phyloP scores from a whole-genome alignment of 2,113 vertebrate species.

The Callospermophilus lateralis region DNA sequence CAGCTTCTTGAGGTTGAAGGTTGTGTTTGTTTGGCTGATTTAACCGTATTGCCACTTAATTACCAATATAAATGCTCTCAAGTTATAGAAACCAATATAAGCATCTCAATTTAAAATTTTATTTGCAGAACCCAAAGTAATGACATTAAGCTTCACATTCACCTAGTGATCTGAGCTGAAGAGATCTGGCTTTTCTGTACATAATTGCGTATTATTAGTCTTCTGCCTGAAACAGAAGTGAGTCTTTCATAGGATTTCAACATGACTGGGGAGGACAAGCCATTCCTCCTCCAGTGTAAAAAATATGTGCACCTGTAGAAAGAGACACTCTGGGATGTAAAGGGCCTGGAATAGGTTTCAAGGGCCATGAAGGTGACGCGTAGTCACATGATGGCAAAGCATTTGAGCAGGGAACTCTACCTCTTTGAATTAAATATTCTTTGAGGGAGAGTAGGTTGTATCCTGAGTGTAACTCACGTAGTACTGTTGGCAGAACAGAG shows the following conservation, averaged over 20 bases:
- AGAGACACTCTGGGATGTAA: neutral
- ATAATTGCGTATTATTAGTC: neutral
- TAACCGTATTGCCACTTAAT: constrained; percentile 46
- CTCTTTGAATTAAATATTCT: neutral
- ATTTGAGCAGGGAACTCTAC: neutral
- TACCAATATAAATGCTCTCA: neutral
- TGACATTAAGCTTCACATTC: neutral
- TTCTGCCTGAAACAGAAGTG: neutral
- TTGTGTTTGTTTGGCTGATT: constrained; percentile 46
- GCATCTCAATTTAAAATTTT: constrained; percentile 5
- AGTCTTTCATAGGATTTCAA: neutral
- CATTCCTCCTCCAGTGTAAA: neutral
- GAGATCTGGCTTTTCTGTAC: neutral
- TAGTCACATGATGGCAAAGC: neutral
- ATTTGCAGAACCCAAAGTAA: constrained; percentile 30
- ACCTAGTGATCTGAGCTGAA: neutral
- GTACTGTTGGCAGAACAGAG: rapidly evolving
- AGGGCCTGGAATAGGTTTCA: neutral
- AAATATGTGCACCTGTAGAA: neutral
- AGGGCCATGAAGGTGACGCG: rapidly evolving
- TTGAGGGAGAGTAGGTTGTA: neutral
- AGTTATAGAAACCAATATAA: constrained; percentile 55
- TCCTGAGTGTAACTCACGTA: rapidly evolving
- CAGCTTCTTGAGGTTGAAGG: constrained; percentile 56
- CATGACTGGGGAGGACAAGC: neutral